These are phyloP conservation scores for Drosophila nebulosa DNA, from an alignment of 1,140 invertebrate genomes.

Conservation along the genomic window DNA sequence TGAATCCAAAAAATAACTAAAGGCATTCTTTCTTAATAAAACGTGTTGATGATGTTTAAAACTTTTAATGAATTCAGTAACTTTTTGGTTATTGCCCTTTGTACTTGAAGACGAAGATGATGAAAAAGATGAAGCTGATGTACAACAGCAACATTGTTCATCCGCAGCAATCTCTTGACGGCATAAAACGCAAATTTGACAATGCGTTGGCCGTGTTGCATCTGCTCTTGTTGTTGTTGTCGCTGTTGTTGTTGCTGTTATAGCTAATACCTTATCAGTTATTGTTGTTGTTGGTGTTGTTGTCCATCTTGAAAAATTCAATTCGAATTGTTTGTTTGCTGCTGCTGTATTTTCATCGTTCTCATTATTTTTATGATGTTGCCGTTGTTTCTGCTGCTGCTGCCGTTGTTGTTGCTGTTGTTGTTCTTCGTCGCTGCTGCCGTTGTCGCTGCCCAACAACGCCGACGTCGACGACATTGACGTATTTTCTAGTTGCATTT, in stretches of 20 bases:
- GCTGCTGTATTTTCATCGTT: background rate
- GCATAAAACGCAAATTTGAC: constrained; percentile 57
- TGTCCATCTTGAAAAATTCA: constrained; percentile 1
- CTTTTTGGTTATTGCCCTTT: constrained; percentile 46
- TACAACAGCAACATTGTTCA: constrained; percentile 41
- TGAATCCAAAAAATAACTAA: background rate
- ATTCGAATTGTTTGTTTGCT: background rate
- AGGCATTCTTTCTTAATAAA: constrained; percentile 15
- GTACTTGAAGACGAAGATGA: constrained; percentile 21
- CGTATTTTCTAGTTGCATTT: constrained; percentile 10
- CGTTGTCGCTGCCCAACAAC: background rate
- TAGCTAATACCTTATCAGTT: background rate
- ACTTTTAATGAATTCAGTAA: too few species aligned
- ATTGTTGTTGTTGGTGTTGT: constrained; percentile 15
- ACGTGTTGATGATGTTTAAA: constrained; percentile 12
- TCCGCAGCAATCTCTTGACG: constrained; percentile 25
- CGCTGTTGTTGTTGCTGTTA: constrained; percentile 11
- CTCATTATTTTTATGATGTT: background rate
- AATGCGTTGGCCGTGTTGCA: background rate
- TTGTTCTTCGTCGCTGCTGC: background rate
- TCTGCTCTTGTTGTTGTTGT: constrained; percentile 4
- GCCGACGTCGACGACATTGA: background rate
- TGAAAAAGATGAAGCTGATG: background rate
- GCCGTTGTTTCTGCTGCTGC: background rate
- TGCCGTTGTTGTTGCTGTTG: background rate